phyloP scores from a whole-genome alignment of 2,888 invertebrate species.

The Atrina japonica region DNA sequence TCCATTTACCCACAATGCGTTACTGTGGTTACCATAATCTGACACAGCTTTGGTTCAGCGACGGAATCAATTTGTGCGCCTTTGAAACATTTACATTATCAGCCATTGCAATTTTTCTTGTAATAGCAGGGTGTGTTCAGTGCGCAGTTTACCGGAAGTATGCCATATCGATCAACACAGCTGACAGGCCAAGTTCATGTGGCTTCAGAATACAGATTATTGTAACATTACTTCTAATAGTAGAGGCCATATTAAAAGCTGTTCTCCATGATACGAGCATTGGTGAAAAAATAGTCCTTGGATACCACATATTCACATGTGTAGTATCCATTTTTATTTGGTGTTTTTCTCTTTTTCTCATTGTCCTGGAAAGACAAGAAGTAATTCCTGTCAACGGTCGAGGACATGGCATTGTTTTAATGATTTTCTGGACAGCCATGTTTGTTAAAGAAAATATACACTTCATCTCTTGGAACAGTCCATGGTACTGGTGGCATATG shows the following conservation, averaged over 20 bases:
- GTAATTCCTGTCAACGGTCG: constrained; percentile 91
- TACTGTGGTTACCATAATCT: constrained; percentile 68
- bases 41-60: constrained; percentile 85
- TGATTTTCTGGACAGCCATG: constrained; percentile 94
- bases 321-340: constrained; percentile 82
- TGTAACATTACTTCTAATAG: constrained; percentile 87
- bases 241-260: constrained; percentile 86
- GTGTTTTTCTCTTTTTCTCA: constrained; percentile 88
- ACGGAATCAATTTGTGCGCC: constrained; percentile 94
- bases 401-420: constrained; percentile 93
- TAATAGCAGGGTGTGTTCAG: constrained; percentile 87
- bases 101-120: constrained; percentile 87
- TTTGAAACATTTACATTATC: constrained; percentile 91
- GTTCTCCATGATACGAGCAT: constrained; percentile 88
- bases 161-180: constrained; percentile 86
- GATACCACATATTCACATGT: constrained; percentile 65
- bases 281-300: constrained; percentile 79
- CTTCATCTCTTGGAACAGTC: constrained; percentile 91
- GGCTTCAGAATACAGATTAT: constrained; percentile 89
- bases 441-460: constrained; percentile 93
- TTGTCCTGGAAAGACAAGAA: constrained; percentile 89
- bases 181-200: constrained; percentile 85
- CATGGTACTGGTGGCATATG: constrained; percentile 96
- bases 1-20: constrained; percentile 51
- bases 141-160: constrained; percentile 84